Conservation (phyloP, 1,140 invertebrate genomes). For the Temnothorax longispinosus region DNA sequence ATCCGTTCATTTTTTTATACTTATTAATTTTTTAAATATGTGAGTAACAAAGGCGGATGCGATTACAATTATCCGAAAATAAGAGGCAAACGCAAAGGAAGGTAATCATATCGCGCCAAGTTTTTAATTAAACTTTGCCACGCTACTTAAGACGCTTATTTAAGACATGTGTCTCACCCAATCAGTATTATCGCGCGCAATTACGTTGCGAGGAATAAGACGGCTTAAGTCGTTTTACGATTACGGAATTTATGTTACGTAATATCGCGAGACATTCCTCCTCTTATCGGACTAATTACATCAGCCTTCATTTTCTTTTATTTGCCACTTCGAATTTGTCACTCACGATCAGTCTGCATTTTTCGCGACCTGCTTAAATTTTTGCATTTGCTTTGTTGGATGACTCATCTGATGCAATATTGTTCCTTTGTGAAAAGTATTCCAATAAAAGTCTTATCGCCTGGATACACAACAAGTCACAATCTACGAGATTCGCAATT, state of each 20-base stretch:
- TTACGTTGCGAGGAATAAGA: slow-evolving; percentile 50
- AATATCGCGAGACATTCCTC: slow-evolving; percentile 67
- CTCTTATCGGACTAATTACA: slow-evolving; percentile 70
- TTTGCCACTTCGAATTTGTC: slow-evolving; percentile 35
- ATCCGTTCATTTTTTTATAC: background rate
- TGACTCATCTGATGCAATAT: slow-evolving; percentile 59
- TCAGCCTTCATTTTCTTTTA: slow-evolving; percentile 61
- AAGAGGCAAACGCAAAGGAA: slow-evolving; percentile 1
- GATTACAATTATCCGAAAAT: slow-evolving; percentile 42
- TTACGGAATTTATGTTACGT: slow-evolving; percentile 69
- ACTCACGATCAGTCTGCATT: slow-evolving; percentile 58
- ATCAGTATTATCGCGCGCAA: slow-evolving; percentile 63
- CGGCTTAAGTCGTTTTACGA: slow-evolving; percentile 44
- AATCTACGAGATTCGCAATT: slow-evolving; percentile 1
- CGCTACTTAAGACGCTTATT: slow-evolving; percentile 37
- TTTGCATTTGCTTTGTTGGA: slow-evolving; percentile 46
- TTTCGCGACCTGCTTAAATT: slow-evolving; percentile 30
- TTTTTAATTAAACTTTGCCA: slow-evolving; percentile 50
- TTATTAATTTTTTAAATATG: background rate
- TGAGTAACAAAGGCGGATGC: background rate
- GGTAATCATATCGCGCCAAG: slow-evolving; percentile 24
- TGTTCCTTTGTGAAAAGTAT: background rate
- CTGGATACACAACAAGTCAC: background rate
- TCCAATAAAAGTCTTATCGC: background rate
- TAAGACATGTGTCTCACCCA: slow-evolving; percentile 54